These are phyloP conservation scores for Drosophila pseudotalamancana DNA, from an alignment of 2,888 invertebrate species.

Conservation along the genomic window DNA sequence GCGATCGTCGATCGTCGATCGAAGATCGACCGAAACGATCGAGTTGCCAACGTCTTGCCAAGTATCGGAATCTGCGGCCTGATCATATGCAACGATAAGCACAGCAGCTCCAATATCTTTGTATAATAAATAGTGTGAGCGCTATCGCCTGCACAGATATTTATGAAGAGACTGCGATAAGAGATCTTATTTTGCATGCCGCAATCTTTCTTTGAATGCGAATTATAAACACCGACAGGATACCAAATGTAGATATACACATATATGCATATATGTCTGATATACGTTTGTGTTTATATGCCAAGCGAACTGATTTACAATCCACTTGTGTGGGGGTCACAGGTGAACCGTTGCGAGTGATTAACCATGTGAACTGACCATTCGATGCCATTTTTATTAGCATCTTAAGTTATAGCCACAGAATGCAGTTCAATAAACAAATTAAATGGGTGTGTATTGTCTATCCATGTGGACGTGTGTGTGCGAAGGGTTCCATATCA, in stretches of 20 bases:
- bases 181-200: conserved; percentile 74
- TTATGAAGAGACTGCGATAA: conserved; percentile 71
- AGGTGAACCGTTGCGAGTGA: conserved; percentile 52
- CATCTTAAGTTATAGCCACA: conserved; percentile 58
- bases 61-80: conserved; percentile 61
- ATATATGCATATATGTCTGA: not conserved
- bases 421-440: conserved; percentile 70
- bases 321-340: conserved; percentile 65
- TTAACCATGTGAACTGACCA: conserved; percentile 59
- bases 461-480: no score
- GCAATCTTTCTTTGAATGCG: conserved; percentile 44
- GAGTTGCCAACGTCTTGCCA: conserved; percentile 41
- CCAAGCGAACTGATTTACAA: not conserved
- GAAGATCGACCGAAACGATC: conserved; percentile 49
- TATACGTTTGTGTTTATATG: no score
- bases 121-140: conserved; percentile 76
- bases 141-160: conserved; percentile 72
- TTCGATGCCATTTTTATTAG: conserved; percentile 69
- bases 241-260: conserved; percentile 27
- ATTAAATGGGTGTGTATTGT: conserved; percentile 64
- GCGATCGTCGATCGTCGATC: conserved; percentile 57
- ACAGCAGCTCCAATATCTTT: conserved; percentile 50
- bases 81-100: conserved; percentile 73
- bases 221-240: conserved; percentile 69
- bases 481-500: conserved; percentile 62